Evolutionary conservation across 2,888 invertebrate genomes (phyloP).

Genomic region (Lampropteryx suffumata): DNA sequence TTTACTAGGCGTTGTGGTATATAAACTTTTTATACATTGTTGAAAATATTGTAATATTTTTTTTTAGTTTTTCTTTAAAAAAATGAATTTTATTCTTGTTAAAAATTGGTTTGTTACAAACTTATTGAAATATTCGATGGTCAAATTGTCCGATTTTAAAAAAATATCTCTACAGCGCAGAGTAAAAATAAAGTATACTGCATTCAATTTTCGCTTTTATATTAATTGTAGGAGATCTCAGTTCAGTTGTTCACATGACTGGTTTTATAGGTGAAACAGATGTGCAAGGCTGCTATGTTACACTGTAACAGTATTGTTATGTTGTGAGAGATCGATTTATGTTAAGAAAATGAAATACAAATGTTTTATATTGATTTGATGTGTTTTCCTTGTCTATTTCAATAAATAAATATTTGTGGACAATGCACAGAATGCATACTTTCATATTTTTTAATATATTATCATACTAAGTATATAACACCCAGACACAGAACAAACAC

Average conservation of each 20-base stretch:
- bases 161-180: neutral
- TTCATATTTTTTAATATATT: no score
- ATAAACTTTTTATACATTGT: neutral
- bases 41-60: neutral
- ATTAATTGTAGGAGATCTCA: constrained; percentile 34
- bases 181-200: neutral
- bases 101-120: neutral
- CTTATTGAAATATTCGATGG: no score
- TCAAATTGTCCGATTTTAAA: no score
- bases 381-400: constrained; percentile 40
- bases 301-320: constrained; percentile 65
- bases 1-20: constrained; percentile 13
- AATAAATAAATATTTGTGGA: no score
- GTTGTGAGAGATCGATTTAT: constrained; percentile 52
- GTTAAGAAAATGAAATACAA: constrained; percentile 48
- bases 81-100: neutral
- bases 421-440: no score
- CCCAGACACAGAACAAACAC: no score
- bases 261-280: constrained; percentile 81
- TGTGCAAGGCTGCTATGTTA: constrained; percentile 63
- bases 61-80: no score
- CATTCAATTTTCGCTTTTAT: constrained; percentile 26
- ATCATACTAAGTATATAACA: no score
- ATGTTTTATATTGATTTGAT: constrained; percentile 40
- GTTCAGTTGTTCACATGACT: constrained; percentile 64